Conservation (phyloP, 2,113 vertebrate genomes). For the Neolamprologus cancellatus region DNA sequence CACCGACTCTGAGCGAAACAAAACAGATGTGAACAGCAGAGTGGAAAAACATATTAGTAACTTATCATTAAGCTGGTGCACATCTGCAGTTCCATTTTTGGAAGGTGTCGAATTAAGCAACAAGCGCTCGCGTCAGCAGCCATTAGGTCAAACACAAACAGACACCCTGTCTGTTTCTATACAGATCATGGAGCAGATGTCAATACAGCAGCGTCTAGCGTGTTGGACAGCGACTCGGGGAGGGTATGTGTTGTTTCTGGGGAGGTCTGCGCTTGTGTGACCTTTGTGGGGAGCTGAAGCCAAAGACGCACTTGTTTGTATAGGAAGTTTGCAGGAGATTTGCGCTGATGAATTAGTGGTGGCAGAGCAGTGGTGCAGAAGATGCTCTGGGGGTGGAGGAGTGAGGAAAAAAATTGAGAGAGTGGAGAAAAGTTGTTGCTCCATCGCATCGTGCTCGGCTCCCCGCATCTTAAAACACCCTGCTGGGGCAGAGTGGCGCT, state of each 20-base stretch:
- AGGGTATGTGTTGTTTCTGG: not conserved
- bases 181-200: not conserved
- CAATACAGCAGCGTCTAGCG: not conserved
- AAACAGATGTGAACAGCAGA: slow-evolving; percentile 6
- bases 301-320: slow-evolving; percentile 36
- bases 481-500: slow-evolving; percentile 22
- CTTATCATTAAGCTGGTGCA: slow-evolving; percentile 22
- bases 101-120: not conserved
- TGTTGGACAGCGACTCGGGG: not conserved
- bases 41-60: slow-evolving; percentile 34
- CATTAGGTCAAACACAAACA: not conserved
- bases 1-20: not conserved
- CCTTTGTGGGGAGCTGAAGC: slow-evolving; percentile 12
- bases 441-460: not conserved
- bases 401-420: not conserved
- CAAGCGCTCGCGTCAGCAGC: not conserved
- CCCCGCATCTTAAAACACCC: slow-evolving; percentile 6
- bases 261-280: not conserved
- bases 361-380: slow-evolving; percentile 63
- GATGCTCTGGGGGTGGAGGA: not conserved
- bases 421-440: not conserved
- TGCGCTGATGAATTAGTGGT: slow-evolving; percentile 57
- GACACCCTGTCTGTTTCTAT: slow-evolving; percentile 1
- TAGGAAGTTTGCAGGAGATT: slow-evolving; percentile 40
- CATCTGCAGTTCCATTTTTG: slow-evolving; percentile 18